Conservation (phyloP, 2,113 vertebrate species). For the Proteles cristata region DNA sequence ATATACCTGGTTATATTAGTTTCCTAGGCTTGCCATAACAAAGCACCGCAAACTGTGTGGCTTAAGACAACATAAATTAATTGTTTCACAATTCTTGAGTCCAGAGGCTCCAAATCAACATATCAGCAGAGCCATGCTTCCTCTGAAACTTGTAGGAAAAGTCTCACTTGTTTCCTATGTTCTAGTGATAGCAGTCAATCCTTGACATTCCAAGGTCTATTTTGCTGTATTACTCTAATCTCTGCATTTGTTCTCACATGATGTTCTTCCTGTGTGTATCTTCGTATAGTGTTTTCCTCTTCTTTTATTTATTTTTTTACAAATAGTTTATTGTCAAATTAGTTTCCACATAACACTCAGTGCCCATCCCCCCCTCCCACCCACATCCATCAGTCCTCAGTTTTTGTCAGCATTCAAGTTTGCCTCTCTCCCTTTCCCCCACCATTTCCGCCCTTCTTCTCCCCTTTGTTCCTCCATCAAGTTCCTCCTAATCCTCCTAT, state of each 20-base stretch:
- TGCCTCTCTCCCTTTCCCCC: no score
- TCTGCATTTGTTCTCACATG: not conserved
- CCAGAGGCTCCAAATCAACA: not conserved
- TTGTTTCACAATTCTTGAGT: not conserved
- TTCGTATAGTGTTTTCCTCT: not conserved
- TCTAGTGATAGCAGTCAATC: not conserved
- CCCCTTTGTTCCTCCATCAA: no score
- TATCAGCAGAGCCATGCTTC: not conserved
- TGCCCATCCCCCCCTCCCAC: no score
- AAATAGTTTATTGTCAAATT: no score
- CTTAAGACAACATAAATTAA: not conserved
- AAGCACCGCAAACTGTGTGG: not conserved
- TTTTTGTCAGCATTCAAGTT: no score
- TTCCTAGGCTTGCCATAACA: not conserved
- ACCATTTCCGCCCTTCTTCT: no score
- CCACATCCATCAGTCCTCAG: no score
- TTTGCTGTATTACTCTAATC: not conserved
- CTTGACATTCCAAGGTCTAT: not conserved
- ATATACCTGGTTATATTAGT: not conserved
- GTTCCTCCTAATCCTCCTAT: no score
- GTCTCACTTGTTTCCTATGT: not conserved
- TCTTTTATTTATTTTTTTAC: not conserved
- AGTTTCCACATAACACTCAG: no score
- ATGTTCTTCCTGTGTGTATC: not conserved
- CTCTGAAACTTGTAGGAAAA: not conserved